phyloP scores from a whole-genome alignment of 2,113 vertebrate species.

The Setophaga coronata region DNA sequence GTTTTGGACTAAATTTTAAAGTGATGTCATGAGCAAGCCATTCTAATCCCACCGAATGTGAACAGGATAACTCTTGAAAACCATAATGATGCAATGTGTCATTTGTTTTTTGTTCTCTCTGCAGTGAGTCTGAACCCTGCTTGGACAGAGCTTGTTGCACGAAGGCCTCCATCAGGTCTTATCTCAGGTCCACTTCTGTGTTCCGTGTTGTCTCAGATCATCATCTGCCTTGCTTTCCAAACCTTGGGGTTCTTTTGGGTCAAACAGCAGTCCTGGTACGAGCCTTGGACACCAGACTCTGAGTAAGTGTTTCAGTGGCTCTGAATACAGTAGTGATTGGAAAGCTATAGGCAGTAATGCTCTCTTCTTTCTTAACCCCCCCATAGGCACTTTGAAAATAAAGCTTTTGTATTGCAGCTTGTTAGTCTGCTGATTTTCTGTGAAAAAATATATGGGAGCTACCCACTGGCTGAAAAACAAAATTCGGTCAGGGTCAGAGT shows the following conservation, averaged over 20 bases:
- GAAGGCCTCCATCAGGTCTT: constrained; percentile 90
- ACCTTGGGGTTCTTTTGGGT: constrained; percentile 88
- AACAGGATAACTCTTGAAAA: background rate
- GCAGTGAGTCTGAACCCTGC: constrained; percentile 97
- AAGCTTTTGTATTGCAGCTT: background rate
- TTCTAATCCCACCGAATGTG: background rate
- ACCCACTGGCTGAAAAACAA: background rate
- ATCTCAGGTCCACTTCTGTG: constrained; percentile 91
- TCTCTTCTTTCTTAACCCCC: background rate
- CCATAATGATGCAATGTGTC: background rate
- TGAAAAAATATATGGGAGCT: background rate
- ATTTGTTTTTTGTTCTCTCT: background rate
- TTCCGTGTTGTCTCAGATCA: constrained; percentile 93
- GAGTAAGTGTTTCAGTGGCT: constrained; percentile 79
- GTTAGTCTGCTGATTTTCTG: background rate
- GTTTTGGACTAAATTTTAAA: background rate
- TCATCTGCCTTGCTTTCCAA: constrained; percentile 93
- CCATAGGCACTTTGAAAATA: background rate
- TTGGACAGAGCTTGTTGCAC: constrained; percentile 91
- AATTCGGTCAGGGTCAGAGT: background rate
- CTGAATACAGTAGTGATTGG: background rate
- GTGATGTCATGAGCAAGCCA: background rate
- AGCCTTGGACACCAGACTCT: constrained; percentile 74
- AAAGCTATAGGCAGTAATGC: background rate
- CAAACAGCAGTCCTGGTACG: constrained; percentile 86